Conservation (phyloP, 1,140 invertebrate species). For the Chelonus insularis region DNA sequence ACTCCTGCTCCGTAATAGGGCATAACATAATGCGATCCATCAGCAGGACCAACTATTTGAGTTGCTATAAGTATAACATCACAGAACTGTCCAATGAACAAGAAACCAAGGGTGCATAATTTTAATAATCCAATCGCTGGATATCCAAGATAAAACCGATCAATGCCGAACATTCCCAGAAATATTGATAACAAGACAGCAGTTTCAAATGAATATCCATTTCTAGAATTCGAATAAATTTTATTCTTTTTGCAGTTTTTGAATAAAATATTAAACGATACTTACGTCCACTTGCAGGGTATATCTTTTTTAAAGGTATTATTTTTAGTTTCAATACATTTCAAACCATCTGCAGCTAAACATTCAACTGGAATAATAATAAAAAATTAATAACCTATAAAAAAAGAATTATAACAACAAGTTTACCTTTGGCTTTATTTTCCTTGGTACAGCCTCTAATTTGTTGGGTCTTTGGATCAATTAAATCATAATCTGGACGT, state of each 20-base stretch:
- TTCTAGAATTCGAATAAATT: slow-evolving; percentile 63
- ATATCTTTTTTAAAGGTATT: slow-evolving; percentile 80
- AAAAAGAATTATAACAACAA: background rate
- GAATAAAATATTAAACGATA: slow-evolving; percentile 37
- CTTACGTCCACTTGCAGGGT: slow-evolving; percentile 93
- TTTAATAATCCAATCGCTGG: slow-evolving; percentile 93
- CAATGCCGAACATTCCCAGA: slow-evolving; percentile 95
- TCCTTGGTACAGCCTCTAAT: slow-evolving; percentile 77
- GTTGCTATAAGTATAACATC: slow-evolving; percentile 96
- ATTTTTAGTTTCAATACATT: slow-evolving; percentile 79
- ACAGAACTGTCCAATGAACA: slow-evolving; percentile 93
- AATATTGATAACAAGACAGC: slow-evolving; percentile 92
- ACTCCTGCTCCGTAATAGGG: slow-evolving; percentile 91
- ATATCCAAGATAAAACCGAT: slow-evolving; percentile 96
- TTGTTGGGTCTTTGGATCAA: slow-evolving; percentile 90
- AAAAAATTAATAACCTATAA: background rate
- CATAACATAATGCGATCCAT: slow-evolving; percentile 95
- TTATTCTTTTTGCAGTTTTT: background rate
- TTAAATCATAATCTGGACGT: slow-evolving; percentile 75
- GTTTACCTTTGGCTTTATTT: slow-evolving; percentile 75
- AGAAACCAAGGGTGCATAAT: slow-evolving; percentile 92
- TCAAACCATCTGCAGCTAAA: slow-evolving; percentile 78
- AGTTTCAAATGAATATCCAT: slow-evolving; percentile 92
- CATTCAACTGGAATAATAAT: slow-evolving; percentile 74
- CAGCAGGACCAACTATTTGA: slow-evolving; percentile 88